Evolutionary conservation across 2,888 invertebrate species (phyloP).

Genomic region (Monochamus alternatus): DNA sequence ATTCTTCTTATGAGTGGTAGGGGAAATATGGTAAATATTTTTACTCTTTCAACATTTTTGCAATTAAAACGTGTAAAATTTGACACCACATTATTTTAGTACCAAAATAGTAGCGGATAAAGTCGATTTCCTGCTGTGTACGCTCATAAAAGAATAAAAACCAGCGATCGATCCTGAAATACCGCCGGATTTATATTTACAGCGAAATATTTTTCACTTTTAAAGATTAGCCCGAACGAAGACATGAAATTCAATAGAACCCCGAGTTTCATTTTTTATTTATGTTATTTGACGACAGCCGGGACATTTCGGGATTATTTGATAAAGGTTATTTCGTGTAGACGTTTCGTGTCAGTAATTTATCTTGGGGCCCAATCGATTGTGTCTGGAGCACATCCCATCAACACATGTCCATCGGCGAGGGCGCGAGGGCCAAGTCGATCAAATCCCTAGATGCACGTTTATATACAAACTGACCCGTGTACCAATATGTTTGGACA

Average conservation of each 20-base stretch:
- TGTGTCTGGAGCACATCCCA: constrained; percentile 34
- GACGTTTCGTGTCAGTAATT: constrained; percentile 33
- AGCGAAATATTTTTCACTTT: background rate
- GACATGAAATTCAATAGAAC: constrained; percentile 1
- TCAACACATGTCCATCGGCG: constrained; percentile 41
- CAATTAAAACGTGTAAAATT: too few species aligned
- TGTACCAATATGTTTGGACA: too few species aligned
- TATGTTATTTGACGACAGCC: constrained; percentile 37
- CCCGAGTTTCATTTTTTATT: constrained; percentile 23
- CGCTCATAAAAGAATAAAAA: background rate
- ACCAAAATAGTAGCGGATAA: too few species aligned
- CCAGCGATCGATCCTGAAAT: background rate
- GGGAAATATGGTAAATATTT: too few species aligned
- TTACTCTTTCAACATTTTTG: too few species aligned
- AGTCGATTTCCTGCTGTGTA: too few species aligned
- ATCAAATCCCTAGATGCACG: constrained; percentile 18
- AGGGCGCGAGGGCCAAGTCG: constrained; percentile 11
- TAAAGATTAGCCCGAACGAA: background rate
- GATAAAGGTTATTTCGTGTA: constrained; percentile 35
- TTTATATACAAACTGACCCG: background rate
- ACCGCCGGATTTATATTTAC: background rate
- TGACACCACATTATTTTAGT: too few species aligned
- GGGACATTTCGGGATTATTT: constrained; percentile 34
- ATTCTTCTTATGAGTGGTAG: too few species aligned
- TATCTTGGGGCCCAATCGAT: constrained; percentile 34